Conservation (phyloP, 2,888 invertebrate genomes). For the Amblyjoppa proteus region DNA sequence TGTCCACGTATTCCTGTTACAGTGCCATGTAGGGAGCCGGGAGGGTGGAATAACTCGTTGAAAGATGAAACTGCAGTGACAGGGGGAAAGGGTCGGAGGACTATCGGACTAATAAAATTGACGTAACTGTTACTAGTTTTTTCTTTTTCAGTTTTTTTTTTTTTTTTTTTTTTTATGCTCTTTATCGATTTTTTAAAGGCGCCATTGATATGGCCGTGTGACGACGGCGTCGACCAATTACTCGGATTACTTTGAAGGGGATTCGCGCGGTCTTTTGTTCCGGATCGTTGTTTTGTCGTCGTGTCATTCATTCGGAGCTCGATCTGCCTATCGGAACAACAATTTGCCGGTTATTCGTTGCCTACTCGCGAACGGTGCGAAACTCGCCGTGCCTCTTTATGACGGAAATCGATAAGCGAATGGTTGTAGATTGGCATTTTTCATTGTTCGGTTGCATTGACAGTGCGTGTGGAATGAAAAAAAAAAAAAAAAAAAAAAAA, state of each 20-base stretch:
- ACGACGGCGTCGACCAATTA: background rate
- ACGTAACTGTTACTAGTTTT: background rate
- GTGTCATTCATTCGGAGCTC: background rate
- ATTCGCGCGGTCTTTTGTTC: background rate
- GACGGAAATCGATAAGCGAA: background rate
- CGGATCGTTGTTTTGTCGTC: background rate
- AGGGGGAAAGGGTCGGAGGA: background rate
- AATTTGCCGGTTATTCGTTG: background rate
- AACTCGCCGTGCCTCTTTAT: background rate
- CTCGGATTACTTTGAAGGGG: too few species aligned
- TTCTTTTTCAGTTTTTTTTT: background rate
- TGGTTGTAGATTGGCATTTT: background rate
- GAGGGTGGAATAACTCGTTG: conserved; percentile 5
- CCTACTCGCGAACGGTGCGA: background rate
- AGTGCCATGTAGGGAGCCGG: background rate
- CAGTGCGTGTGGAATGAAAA: too few species aligned
- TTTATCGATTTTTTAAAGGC: background rate
- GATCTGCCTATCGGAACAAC: background rate
- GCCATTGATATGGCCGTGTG: background rate
- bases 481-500: too few species aligned
- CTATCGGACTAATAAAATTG: background rate
- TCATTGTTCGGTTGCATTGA: background rate
- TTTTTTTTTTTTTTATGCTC: background rate
- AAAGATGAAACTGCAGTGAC: background rate
- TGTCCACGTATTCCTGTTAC: conserved; percentile 13